Evolutionary conservation across 1,140 invertebrate species (phyloP).

Genomic region (Pseudoatta argentina): DNA sequence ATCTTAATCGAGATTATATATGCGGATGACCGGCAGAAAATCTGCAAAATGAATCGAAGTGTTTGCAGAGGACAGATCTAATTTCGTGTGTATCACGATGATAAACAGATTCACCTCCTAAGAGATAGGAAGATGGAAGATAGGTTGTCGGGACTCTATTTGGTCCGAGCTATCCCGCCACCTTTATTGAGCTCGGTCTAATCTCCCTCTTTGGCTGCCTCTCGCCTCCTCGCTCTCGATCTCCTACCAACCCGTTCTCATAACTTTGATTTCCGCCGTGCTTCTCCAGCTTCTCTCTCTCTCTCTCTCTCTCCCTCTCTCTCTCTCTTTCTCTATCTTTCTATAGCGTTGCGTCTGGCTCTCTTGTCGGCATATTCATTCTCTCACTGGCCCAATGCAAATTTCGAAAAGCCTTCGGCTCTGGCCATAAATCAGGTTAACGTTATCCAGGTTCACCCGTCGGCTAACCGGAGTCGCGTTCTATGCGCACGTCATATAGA

Average conservation of each 20-base stretch:
- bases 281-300: background rate
- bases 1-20: slow-evolving; percentile 30
- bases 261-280: background rate
- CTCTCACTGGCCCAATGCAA: slow-evolving; percentile 71
- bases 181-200: slow-evolving; percentile 57
- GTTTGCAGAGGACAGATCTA: slow-evolving; percentile 73
- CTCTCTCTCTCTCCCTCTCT: background rate
- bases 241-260: slow-evolving; percentile 6
- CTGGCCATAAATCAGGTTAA: slow-evolving; percentile 79
- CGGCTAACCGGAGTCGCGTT: slow-evolving; percentile 28
- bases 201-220: slow-evolving; percentile 12
- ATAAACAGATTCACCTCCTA: slow-evolving; percentile 64
- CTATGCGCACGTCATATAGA: slow-evolving; percentile 54
- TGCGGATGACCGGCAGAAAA: slow-evolving; percentile 36
- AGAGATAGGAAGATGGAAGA: slow-evolving; percentile 34
- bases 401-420: slow-evolving; percentile 79
- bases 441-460: slow-evolving; percentile 72
- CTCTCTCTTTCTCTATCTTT: background rate
- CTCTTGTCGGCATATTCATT: slow-evolving; percentile 31
- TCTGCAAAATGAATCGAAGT: slow-evolving; percentile 69
- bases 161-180: slow-evolving; percentile 19
- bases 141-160: slow-evolving; percentile 4
- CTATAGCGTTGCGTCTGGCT: background rate
- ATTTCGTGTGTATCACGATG: slow-evolving; percentile 67
- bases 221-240: background rate